Base-by-base conservation (phyloP, 2,888 invertebrate genomes). In the Boloria euphrosyne region DNA sequence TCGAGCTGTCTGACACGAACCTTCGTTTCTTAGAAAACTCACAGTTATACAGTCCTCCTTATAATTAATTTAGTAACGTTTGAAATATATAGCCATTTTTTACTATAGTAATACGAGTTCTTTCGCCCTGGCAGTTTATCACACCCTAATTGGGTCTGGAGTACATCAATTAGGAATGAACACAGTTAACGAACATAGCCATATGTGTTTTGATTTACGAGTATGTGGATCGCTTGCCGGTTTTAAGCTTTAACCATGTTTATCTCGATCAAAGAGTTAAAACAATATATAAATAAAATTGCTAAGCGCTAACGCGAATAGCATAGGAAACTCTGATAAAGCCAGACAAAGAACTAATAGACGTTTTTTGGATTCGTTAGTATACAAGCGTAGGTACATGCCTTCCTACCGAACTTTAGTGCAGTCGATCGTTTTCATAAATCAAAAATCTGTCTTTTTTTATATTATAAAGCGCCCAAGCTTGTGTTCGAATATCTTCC, bases 1-100 rank as follows among this genome's bases (percentile, higher is more conserved):
- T 83, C 91, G 89, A 82, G 90, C 91, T 81, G 91, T 91, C 91
- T 91, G 90, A 82, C 77, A 71, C 80, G 78, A 73, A 75, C 81
- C 81, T 82, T 78, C 78, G 83, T 76, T 90, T 90, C 90, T 86
- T 69, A 86, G 90, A 89, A 89, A 80, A 77, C 78, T 65, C 72
- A 71, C 70, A 68, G 62, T 63, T 57, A 66, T 58, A 65, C 55
- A 55, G 64, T 38, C 65, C 49, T 22, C 44, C 57, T 46, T 57
- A 62, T 62, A 64, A 62, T 54, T 57, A 63, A 63, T 49, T 63
- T 60, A 46, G 51, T 54, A 18, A 27, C 60, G 16, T 60, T 38
- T 54, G 38, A 55, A 59, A 52, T 63, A 51, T 64, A 7, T 49
- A 44, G 13, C 46, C 22, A 17, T 52, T 47, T 54, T 27, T 59